Conservation (phyloP, 2,797 vertebrate genomes). For the Sebastes hopkinsi region DNA sequence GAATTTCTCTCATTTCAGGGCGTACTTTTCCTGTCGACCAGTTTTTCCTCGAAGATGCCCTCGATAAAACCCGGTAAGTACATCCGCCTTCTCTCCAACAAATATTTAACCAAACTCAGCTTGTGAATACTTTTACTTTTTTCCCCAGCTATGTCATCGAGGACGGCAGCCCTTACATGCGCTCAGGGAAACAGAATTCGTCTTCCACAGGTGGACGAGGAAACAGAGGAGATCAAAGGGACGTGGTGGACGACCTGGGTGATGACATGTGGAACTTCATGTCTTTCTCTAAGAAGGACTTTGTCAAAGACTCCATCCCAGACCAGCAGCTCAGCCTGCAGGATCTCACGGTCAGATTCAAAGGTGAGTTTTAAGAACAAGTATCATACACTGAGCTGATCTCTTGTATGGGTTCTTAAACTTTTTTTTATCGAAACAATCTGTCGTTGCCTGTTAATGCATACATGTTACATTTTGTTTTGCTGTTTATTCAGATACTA, state of each 20-base stretch:
- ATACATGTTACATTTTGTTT: not conserved
- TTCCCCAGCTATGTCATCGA: slow-evolving; percentile 89
- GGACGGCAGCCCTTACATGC: slow-evolving; percentile 89
- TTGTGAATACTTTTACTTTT: not conserved
- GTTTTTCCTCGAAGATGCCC: slow-evolving; percentile 95
- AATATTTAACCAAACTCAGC: not conserved
- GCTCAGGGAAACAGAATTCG: slow-evolving; percentile 84
- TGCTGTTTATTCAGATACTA: slow-evolving; percentile 81
- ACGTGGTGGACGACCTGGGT: slow-evolving; percentile 85
- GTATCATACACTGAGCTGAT: not conserved
- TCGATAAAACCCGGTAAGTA: slow-evolving; percentile 88
- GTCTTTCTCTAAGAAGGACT: slow-evolving; percentile 79
- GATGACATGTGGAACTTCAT: slow-evolving; percentile 86
- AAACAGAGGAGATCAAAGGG: slow-evolving; percentile 60
- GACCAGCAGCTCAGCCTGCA: slow-evolving; percentile 92
- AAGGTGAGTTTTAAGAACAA: slow-evolving; percentile 76
- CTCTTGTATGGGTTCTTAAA: not conserved
- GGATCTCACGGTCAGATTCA: slow-evolving; percentile 89
- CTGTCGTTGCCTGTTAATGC: not conserved
- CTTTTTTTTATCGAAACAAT: not conserved
- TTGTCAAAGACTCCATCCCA: slow-evolving; percentile 89
- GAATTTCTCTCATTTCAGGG: slow-evolving; percentile 76
- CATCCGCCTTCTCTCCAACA: not conserved
- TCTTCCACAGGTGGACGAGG: slow-evolving; percentile 67
- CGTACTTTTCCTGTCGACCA: slow-evolving; percentile 95